Percentiles rank a stretch among this genome's conserved stretches.
These are phyloP conservation scores for Drosophila suzukii DNA, from an alignment of 1,140 invertebrate genomes.

Conservation along the genomic window DNA sequence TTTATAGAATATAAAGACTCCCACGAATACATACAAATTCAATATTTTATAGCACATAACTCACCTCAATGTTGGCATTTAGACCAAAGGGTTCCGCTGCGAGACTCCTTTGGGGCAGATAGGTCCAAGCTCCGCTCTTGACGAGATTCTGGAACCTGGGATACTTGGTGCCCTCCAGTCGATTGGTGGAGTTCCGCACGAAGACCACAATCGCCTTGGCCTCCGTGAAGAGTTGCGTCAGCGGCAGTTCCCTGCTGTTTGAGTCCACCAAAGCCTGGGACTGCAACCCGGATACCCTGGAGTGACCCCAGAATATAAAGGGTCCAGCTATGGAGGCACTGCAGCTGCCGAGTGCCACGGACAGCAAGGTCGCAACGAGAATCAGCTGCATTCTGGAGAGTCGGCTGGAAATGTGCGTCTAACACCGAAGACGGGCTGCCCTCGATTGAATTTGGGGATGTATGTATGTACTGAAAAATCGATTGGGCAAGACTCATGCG, in stretches of 20 bases:
- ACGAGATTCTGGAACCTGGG: slow-evolving; percentile 77
- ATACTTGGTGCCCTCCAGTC: slow-evolving; percentile 71
- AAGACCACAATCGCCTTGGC: slow-evolving; percentile 78
- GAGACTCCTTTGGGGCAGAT: slow-evolving; percentile 86
- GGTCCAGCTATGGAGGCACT: slow-evolving; percentile 84
- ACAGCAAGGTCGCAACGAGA: slow-evolving; percentile 37
- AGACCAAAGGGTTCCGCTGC: slow-evolving; percentile 86
- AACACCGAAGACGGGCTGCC: slow-evolving; percentile 18
- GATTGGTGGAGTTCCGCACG: slow-evolving; percentile 71
- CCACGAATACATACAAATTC: too few relatives aligned
- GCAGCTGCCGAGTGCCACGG: slow-evolving; percentile 50
- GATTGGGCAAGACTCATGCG: slow-evolving; percentile 39
- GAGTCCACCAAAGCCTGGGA: slow-evolving; percentile 85
- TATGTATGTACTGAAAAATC: slow-evolving; percentile 39
- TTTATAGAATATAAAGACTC: too few relatives aligned
- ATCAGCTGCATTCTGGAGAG: slow-evolving; percentile 57
- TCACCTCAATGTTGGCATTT: slow-evolving; percentile 82
- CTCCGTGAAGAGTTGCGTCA: slow-evolving; percentile 83
- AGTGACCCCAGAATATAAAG: slow-evolving; percentile 86
- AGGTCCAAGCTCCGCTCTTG: slow-evolving; percentile 84
- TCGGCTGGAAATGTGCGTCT: slow-evolving; percentile 9
- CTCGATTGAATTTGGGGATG: slow-evolving; percentile 20
- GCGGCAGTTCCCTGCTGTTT: slow-evolving; percentile 84
- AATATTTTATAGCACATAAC: slow-evolving; percentile 12
- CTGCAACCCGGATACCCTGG: slow-evolving; percentile 84